Conservation (phyloP, 2,113 vertebrate species). For the Sinocyclocheilus anshuiensis region DNA sequence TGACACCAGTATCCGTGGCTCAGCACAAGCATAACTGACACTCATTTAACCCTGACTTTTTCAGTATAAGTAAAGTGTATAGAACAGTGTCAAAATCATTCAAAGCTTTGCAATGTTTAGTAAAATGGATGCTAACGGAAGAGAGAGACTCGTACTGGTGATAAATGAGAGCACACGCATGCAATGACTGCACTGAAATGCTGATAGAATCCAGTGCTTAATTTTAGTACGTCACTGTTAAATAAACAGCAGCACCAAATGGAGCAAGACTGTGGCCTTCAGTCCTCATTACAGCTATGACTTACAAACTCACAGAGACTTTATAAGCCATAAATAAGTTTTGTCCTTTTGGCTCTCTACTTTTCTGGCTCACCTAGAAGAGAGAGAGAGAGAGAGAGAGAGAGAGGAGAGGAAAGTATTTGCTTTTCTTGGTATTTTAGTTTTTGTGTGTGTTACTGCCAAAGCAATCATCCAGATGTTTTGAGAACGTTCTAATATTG, state of each 20-base stretch:
- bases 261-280: slow-evolving; percentile 11
- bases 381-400: not conserved
- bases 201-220: slow-evolving; percentile 26
- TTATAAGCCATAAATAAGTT: slow-evolving; percentile 11
- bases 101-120: not conserved
- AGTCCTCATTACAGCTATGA: slow-evolving; percentile 32
- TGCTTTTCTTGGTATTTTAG: not conserved
- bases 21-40: slow-evolving; percentile 67
- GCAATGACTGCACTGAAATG: not conserved
- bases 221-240: slow-evolving; percentile 13
- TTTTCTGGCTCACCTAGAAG: slow-evolving; percentile 23
- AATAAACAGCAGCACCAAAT: slow-evolving; percentile 46
- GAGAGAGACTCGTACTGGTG: not conserved
- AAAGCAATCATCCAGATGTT: not conserved
- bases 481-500: not conserved
- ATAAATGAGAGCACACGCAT: not conserved
- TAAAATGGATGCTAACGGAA: not conserved
- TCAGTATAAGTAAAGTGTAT: not conserved
- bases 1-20: slow-evolving; percentile 71
- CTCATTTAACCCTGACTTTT: not conserved
- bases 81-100: not conserved
- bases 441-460: not conserved
- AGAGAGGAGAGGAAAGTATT: not conserved
- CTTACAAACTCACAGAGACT: slow-evolving; percentile 22
- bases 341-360: slow-evolving; percentile 17